Evolutionary conservation across 2,888 invertebrate species (phyloP), one percentile per base, ranked within the genome.

Genomic region (Nymphalis c-album): DNA sequence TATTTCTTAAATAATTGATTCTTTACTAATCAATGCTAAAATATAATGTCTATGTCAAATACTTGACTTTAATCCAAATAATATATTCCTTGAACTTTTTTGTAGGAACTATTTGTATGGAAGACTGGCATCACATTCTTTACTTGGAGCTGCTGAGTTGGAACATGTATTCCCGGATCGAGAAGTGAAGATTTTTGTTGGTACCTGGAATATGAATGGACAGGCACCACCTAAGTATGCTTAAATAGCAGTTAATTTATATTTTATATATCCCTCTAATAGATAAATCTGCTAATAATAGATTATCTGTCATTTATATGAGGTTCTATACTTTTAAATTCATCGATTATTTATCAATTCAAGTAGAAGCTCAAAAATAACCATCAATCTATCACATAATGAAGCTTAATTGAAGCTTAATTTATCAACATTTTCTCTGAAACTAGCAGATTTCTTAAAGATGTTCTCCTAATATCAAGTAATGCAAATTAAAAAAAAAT

Each of bases 121-220:
- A 53, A 94, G 96, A 76, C 92, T 97, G 67, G 96, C 96, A 51
- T 95, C 96, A 0, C 95, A 95, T 80, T 96, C 97, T 0, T 86
- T 98, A 53, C 89, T 98, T 57, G 98, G 98, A 0, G 94, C 96
- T 2, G 94, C 95, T 20, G 98, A 99, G 83, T 91, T 99, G 67
- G 96, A 96, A 77, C 95, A 97, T 84, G 96, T 97, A 57, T 94
- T 98, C 78, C 98, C 98, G 1, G 95, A 95, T 78, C 94, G 97
- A 76, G 96, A 97, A 87, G 94, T 98, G 0, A 96, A 95, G 73
- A 95, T 98, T 77, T 98, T 97, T 93, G 95, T 98, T 66, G 98
- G 97, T 7, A 97, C 98, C 31, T 99, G 98, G 98, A 99, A 99
- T 84, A 98, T 98, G 98, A 98, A 98, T 87, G 98, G 98, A 46